Evolutionary conservation across 2,113 vertebrate genomes (phyloP), one percentile per base, ranked within the genome.

Genomic region (Phoxinus phoxinus): DNA sequence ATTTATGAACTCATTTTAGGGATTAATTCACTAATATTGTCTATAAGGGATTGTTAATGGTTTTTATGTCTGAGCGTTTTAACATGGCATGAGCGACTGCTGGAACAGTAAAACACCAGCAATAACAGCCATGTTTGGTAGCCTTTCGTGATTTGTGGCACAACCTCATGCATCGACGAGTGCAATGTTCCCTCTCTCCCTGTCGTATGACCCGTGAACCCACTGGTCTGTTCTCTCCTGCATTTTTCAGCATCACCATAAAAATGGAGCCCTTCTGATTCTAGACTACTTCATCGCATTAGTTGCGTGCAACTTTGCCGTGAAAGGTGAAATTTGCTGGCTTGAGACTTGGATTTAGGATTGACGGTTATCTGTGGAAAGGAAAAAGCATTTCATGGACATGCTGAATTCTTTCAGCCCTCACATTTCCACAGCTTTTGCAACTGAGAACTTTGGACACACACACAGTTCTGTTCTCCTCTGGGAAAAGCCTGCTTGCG

Each of bases 21-120:
- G 35, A 78, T 84, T 51, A 89, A 83, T 90, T 93, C 91, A 93
- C 92, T 92, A 93, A 91, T 85, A 81, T 82, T n/a, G 65, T 41
- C 67, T 61, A 83, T 84, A 76, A 53, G 41, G 76, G 73, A 84
- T 37, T 53, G 41, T 79, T 86, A 85, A 48, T 41, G n/a, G 32
- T 48, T 82, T 81, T 10, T 30, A 83, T 84, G 7, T 56, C 46
- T 3, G 56, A 67, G 19, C 12, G 7, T 84, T 37, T 65, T 69
- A 88, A 65, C 79, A 65, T 59, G 21, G 37, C 13, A 67, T 84
- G 82, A 75, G 32, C 67, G 85, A 88, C 84, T 56, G 83, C 83
- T 88, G 46, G 65, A 87, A 59, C 69, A 84, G 58, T 80, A 67
- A 59, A 67, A 83, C 35, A 84, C 91, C 90, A 92, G 89, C 86